A percentile compares a stretch with the other conserved stretches of the same genome.
phyloP scores from a whole-genome alignment of 1,140 invertebrate genomes.

The Venustaconcha ellipsiformis region DNA sequence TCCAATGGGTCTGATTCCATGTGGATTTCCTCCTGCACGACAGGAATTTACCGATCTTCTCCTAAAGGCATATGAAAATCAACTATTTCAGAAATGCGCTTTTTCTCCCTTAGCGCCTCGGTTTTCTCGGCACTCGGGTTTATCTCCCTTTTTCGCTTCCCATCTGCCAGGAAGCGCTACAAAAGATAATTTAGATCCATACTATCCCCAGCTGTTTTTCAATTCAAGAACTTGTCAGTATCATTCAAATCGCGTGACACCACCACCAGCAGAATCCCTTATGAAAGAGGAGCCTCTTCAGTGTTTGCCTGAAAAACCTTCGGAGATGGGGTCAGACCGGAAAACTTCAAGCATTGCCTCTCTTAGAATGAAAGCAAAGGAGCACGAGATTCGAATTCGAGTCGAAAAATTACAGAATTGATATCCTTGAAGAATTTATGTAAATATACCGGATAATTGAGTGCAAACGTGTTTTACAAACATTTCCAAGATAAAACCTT shows the following conservation, averaged over 20 bases:
- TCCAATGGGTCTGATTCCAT: not conserved
- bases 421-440: too few species aligned
- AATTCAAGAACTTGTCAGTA: not conserved
- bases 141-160: not conserved
- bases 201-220: not conserved
- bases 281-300: not conserved
- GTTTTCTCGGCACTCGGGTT: slow-evolving; percentile 7
- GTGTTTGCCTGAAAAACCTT: not conserved
- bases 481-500: too few species aligned
- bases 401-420: too few species aligned
- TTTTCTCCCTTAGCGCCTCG: not conserved
- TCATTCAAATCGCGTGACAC: not conserved
- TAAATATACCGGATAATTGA: too few species aligned
- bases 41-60: slow-evolving; percentile 20
- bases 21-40: not conserved
- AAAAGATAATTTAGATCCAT: not conserved
- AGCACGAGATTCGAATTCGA: not conserved
- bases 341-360: slow-evolving; percentile 8
- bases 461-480: too few species aligned
- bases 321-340: not conserved
- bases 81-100: slow-evolving; percentile 23
- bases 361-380: slow-evolving; percentile 5
- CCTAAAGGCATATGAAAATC: slow-evolving; percentile 24
- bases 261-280: not conserved
- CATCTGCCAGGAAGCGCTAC: slow-evolving; percentile 8